These are phyloP conservation scores for Tupaia chinensis DNA, from an alignment of 2,113 vertebrate species.

Conservation along the genomic window DNA sequence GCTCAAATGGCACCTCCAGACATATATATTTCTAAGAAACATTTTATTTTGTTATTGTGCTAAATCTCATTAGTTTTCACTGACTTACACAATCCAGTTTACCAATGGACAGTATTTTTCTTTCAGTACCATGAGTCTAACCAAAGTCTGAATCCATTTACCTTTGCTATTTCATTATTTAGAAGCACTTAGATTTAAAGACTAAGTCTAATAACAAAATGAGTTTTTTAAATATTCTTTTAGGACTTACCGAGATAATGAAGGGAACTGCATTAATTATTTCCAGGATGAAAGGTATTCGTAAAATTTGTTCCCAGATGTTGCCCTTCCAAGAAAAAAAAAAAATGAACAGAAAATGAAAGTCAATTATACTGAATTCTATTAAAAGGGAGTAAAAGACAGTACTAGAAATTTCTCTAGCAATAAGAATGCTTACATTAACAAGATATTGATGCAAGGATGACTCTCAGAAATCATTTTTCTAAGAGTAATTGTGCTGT, in stretches of 20 bases:
- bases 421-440: background rate
- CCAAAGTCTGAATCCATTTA: slow-evolving; percentile 8
- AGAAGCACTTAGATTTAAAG: background rate
- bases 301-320: slow-evolving; percentile 93
- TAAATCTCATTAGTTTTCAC: slow-evolving; percentile 45
- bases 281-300: slow-evolving; percentile 92
- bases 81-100: slow-evolving; percentile 6
- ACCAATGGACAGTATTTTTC: background rate
- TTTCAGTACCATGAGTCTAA: background rate
- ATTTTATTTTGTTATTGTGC: slow-evolving; percentile 21
- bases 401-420: slow-evolving; percentile 64
- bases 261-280: slow-evolving; percentile 93
- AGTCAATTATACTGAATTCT: slow-evolving; percentile 33
- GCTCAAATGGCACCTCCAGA: background rate
- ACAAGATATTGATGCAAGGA: background rate
- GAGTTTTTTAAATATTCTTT: slow-evolving; percentile 6
- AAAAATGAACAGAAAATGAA: slow-evolving; percentile 70
- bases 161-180: background rate
- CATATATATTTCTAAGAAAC: background rate
- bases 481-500: background rate
- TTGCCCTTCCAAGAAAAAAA: slow-evolving; percentile 89
- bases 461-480: slow-evolving; percentile 18
- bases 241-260: slow-evolving; percentile 90
- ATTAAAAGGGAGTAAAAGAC: slow-evolving; percentile 32
- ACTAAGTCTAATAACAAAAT: slow-evolving; percentile 13